Evolutionary conservation across 2,888 invertebrate genomes (phyloP), one percentile per base, ranked within the genome.

Genomic region (Spicauda simplicius): DNA sequence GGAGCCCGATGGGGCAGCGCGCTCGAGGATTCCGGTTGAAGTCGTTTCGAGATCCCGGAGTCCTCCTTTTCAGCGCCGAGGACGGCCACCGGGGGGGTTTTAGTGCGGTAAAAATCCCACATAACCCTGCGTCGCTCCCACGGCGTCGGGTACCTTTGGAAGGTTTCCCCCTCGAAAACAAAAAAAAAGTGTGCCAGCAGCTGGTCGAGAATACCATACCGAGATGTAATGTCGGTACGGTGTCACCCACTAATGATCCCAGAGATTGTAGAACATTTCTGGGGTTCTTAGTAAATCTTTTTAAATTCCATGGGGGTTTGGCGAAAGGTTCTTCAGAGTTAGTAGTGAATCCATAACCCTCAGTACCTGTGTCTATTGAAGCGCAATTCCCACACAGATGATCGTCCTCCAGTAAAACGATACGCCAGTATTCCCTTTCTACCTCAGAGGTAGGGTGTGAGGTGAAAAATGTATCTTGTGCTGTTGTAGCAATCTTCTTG

Each of bases 141-240:
- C n/a, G n/a, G n/a, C n/a, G n/a, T n/a, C n/a, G n/a, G n/a, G n/a
- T n/a, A n/a, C n/a, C n/a, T n/a, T n/a, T n/a, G n/a, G n/a, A n/a
- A n/a, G n/a, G n/a, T n/a, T n/a, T n/a, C n/a, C n/a, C n/a, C n/a
- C n/a, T n/a, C n/a, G n/a, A n/a, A n/a, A n/a, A n/a, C n/a, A n/a
- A n/a, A n/a, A n/a, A n/a, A n/a, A n/a, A n/a, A n/a, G n/a, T 94
- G 81, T 98, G 98, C 98, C 98, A 98, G 84, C 98, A 99, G 78
- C 97, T 97, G 1, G 98, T 97, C 52, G 97, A 97, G 82, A 97
- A 98, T 5, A 98, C 85, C 98, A 99, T 99, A 0, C 97, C 97
- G 0, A 98, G 96, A 82, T 98, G 98, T 0, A 99, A 91, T 0
- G 98, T 97, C 7, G 99, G 98, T 30, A 97, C 96, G 0, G 98